A percentile compares a stretch with the other conserved stretches of the same genome.
These are phyloP conservation scores for Theristicus caerulescens DNA, from an alignment of 2,113 vertebrate species.

Conservation along the genomic window DNA sequence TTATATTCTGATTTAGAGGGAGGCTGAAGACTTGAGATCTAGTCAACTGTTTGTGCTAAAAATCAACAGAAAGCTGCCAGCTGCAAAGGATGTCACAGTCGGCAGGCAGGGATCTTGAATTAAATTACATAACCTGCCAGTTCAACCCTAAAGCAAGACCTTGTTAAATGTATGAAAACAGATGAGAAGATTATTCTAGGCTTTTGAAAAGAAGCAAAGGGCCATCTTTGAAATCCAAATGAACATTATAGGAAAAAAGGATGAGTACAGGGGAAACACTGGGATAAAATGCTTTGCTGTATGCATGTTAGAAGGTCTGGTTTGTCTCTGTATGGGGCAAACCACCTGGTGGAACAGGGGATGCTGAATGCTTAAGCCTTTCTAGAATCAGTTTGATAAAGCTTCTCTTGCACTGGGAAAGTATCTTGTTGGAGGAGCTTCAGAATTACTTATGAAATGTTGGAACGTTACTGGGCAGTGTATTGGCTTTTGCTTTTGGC, in stretches of 20 bases:
- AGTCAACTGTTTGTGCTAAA: background rate
- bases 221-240: background rate
- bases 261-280: background rate
- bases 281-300: background rate
- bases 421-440: background rate
- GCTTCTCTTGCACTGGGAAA: background rate
- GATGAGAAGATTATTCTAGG: background rate
- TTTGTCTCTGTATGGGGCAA: background rate
- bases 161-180: background rate
- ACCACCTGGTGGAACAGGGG: background rate
- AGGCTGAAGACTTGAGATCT: background rate
- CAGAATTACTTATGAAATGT: background rate
- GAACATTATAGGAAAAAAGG: background rate
- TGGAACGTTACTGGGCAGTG: background rate
- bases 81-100: background rate
- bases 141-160: background rate
- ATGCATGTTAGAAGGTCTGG: background rate
- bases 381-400: background rate
- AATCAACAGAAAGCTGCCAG: background rate
- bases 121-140: background rate
- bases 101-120: background rate
- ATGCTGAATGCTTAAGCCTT: background rate
- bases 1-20: background rate
- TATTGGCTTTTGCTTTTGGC: background rate
- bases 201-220: background rate